Percentiles rank a stretch among this genome's conserved stretches.
These are phyloP conservation scores for Dolomedes plantarius DNA, from an alignment of 2,888 invertebrate genomes.

Conservation along the genomic window DNA sequence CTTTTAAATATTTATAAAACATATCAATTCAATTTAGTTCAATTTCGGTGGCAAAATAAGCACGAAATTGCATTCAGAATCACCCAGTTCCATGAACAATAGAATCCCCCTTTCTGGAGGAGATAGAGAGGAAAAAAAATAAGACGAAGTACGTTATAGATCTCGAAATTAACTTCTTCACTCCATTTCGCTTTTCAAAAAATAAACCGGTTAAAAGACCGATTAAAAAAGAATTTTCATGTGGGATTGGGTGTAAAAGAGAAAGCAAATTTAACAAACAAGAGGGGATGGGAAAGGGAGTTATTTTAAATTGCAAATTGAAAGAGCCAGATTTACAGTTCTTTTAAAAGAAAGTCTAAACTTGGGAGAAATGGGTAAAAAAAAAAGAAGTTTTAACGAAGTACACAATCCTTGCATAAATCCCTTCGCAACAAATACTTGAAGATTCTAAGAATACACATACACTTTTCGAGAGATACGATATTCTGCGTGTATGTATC, in stretches of 20 bases:
- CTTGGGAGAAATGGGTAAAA: too few species aligned
- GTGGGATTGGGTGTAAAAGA: slow-evolving; percentile 6
- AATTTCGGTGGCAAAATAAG: too few species aligned
- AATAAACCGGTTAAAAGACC: not conserved
- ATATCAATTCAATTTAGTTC: too few species aligned
- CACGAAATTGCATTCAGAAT: too few species aligned
- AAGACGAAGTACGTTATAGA: not conserved
- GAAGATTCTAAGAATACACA: slow-evolving; percentile 1
- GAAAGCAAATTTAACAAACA: slow-evolving; percentile 33
- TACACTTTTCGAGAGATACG: not conserved
- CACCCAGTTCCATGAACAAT: too few species aligned
- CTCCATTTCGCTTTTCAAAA: not conserved
- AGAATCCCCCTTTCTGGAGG: too few species aligned
- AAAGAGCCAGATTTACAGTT: slow-evolving; percentile 41
- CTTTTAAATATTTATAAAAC: too few species aligned
- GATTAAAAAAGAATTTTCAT: not conserved
- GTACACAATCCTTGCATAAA: slow-evolving; percentile 18
- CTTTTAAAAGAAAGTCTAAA: slow-evolving; percentile 3
- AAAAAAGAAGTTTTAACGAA: slow-evolving; percentile 33
- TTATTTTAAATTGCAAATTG: slow-evolving; percentile 55
- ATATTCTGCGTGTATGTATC: not conserved
- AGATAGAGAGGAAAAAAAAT: too few species aligned
- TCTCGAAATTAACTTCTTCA: not conserved
- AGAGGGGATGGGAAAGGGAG: not conserved
- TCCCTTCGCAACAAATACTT: slow-evolving; percentile 35